Evolutionary conservation across 1,140 invertebrate species (phyloP).

Genomic region (Formica exsecta): DNA sequence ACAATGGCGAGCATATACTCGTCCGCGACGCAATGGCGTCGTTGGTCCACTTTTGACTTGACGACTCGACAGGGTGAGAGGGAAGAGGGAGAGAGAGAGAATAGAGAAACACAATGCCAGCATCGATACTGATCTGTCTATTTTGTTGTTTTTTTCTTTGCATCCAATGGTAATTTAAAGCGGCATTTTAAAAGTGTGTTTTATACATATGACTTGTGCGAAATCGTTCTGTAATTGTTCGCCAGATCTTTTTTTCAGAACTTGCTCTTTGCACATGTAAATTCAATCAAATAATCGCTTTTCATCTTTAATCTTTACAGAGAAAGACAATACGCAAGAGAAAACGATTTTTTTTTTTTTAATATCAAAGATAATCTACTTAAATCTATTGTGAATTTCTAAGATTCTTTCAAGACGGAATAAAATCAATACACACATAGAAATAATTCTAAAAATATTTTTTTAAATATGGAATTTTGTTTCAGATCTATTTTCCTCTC

Average conservation of each 20-base stretch:
- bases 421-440: background rate
- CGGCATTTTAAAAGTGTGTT: background rate
- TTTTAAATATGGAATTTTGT: background rate
- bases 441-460: background rate
- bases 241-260: background rate
- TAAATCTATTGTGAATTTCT: background rate
- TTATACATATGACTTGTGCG: background rate
- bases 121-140: constrained; percentile 73
- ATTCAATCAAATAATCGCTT: background rate
- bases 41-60: constrained; percentile 54
- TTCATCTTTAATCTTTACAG: background rate
- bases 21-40: constrained; percentile 45
- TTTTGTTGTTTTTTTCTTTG: constrained; percentile 23
- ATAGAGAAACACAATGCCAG: constrained; percentile 35
- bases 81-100: background rate
- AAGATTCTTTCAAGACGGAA: background rate
- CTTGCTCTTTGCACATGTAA: background rate
- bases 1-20: constrained; percentile 64
- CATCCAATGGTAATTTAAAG: constrained; percentile 34
- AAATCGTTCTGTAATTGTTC: background rate
- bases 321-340: background rate
- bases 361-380: background rate
- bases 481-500: background rate
- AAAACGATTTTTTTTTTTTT: background rate
- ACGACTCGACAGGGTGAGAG: constrained; percentile 17